Evolutionary conservation across 2,797 vertebrate species (phyloP).

Genomic region (Hemitrygon akajei): DNA sequence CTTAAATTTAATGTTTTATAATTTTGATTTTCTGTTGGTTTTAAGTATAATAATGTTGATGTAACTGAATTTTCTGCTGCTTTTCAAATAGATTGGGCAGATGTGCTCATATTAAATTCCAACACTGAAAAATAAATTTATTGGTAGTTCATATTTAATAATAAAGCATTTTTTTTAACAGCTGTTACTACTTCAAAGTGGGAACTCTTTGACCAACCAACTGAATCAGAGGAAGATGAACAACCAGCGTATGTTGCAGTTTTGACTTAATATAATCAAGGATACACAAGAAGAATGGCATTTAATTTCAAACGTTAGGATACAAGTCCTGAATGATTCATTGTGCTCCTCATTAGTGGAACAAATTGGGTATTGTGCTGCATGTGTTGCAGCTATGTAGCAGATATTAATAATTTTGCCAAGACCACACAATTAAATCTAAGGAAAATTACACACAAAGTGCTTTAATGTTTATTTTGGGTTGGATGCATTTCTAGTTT

Average conservation of each 20-base stretch:
- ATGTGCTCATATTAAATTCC: background rate
- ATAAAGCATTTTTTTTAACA: conserved; percentile 47
- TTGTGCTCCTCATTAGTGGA: background rate
- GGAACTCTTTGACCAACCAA: conserved; percentile 89
- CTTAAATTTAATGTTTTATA: background rate
- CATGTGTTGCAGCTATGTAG: background rate
- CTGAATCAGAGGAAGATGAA: conserved; percentile 73
- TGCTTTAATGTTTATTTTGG: background rate
- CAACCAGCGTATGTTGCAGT: conserved; percentile 66
- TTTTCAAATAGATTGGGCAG: background rate
- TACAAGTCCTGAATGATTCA: conserved; percentile 8
- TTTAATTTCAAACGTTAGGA: background rate
- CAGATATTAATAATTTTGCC: background rate
- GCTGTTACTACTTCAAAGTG: conserved; percentile 96
- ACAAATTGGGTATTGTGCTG: background rate
- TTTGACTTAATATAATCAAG: background rate
- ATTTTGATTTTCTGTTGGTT: background rate
- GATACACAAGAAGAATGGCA: background rate
- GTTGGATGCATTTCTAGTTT: background rate
- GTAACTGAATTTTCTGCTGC: background rate
- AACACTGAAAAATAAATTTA: background rate
- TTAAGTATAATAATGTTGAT: background rate
- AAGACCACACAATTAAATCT: background rate
- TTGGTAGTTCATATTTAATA: background rate
- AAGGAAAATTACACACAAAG: too few species aligned